Base-by-base conservation (phyloP, 2,113 vertebrate genomes). In the Anguilla rostrata region DNA sequence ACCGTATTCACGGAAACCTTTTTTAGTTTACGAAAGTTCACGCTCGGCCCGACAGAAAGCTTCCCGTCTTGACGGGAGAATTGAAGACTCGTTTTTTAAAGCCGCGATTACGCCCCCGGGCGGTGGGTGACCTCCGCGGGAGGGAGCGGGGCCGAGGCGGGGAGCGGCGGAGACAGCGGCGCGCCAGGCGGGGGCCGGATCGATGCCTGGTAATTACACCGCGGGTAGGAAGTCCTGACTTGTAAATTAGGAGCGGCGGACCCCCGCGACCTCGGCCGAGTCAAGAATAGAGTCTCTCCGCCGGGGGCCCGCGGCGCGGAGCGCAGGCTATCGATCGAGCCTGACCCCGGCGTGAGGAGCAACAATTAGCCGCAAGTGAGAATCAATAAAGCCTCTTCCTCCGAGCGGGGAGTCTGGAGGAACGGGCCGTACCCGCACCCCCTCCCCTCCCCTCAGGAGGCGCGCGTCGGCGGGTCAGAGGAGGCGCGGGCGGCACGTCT, bases 401-500 rank as follows among this genome's bases (percentile, higher is more conserved):
- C 39, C 40, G 60, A 41, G n/a, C 39, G 4, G 15, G 20, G 15
- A 66, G 39, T 41, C 29, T 63, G 29, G 26, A 83, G 82, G 40
- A 41, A 41, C n/a, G 43, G 20, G 82, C 43, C 5, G 8, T 53
- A 11, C 49, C 49, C 18, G 20, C 3, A n/a, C 8, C 53, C 15
- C 53, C 53, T 3, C 53, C 53, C 20, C 86, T 88, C 39, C 20
- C 81, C 0, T n/a, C n/a, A n/a, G 14, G 3, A 29, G 71, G 26
- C 4, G 5, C 71, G 12, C 0, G 71, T n/a, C 2, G 29, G 29
- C n/a, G 34, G 71, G 63, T 20, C 5, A 22, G 22, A 0, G 40
- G 86, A 53, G 85, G 87, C 83, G 89, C 88, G 75, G 89, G 89
- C 78, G 84, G 85, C 84, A 86, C 75, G 83, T 41, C 5, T 82